Evolutionary conservation across 2,888 invertebrate species (phyloP).

Genomic region (Ormyrus rosae): DNA sequence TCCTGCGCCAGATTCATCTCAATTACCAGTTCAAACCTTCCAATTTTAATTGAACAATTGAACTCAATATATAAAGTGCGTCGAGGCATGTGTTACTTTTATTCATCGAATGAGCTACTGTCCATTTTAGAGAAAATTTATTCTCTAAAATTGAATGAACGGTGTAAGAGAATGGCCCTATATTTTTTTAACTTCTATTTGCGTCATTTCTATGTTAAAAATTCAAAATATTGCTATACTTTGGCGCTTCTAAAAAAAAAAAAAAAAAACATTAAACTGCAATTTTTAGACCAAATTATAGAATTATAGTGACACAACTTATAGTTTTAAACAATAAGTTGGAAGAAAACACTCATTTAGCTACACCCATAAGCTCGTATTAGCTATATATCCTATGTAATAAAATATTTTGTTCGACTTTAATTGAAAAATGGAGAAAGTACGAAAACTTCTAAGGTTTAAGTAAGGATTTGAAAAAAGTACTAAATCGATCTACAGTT

Average conservation of each 20-base stretch:
- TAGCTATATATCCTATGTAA: slow-evolving; percentile 32
- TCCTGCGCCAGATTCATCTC: slow-evolving; percentile 69
- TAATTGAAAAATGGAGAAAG: slow-evolving; percentile 24
- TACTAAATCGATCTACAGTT: slow-evolving; percentile 48
- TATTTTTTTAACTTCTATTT: slow-evolving; percentile 46
- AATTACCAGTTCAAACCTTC: slow-evolving; percentile 86
- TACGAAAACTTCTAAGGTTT: slow-evolving; percentile 32
- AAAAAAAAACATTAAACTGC: slow-evolving; percentile 2
- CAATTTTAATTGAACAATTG: slow-evolving; percentile 81
- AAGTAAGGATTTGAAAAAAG: slow-evolving; percentile 36
- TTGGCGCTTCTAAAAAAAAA: slow-evolving; percentile 40
- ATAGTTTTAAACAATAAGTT: slow-evolving; percentile 46
- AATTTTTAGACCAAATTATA: slow-evolving; percentile 43
- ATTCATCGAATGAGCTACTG: slow-evolving; percentile 57
- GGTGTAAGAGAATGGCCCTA: slow-evolving; percentile 38
- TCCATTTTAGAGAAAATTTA: slow-evolving; percentile 53
- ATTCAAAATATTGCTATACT: slow-evolving; percentile 26
- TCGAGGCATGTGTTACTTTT: slow-evolving; percentile 55
- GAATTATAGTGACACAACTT: slow-evolving; percentile 25
- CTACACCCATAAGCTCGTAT: slow-evolving; percentile 43
- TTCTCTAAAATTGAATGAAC: slow-evolving; percentile 54
- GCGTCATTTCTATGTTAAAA: slow-evolving; percentile 20
- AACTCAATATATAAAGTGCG: slow-evolving; percentile 48
- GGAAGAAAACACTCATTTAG: slow-evolving; percentile 45
- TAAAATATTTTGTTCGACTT: slow-evolving; percentile 43